Evolutionary conservation across 2,113 vertebrate species (phyloP).

Genomic region (Cheirogaleus medius): DNA sequence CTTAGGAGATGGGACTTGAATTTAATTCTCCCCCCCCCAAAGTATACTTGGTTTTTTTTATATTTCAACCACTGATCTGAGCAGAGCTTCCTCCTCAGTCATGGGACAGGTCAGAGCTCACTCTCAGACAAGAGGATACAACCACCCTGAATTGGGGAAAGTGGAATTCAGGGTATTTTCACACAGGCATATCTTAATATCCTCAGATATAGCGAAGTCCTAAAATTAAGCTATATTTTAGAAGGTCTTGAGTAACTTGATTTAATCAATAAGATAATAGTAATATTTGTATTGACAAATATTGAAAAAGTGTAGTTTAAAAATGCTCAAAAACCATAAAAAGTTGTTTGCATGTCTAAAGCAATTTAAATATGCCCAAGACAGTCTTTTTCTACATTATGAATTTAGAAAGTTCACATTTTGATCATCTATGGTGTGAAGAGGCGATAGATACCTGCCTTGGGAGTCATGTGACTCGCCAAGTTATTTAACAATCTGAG

Average conservation of each 20-base stretch:
- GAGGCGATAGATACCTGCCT: neutral
- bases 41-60: neutral
- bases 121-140: neutral
- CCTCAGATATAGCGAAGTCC: neutral
- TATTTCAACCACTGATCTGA: neutral
- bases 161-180: neutral
- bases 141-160: neutral
- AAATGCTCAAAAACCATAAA: neutral
- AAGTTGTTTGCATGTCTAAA: neutral
- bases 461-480: neutral
- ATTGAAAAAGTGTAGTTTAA: neutral
- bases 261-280: neutral
- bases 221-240: neutral
- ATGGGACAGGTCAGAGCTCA: neutral
- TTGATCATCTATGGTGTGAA: neutral
- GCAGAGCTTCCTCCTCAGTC: neutral
- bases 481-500: neutral
- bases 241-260: neutral
- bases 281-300: neutral
- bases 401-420: constrained; percentile 27
- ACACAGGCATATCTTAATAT: neutral
- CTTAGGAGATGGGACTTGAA: neutral
- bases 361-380: constrained; percentile 30
- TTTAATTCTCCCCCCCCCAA: neutral
- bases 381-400: neutral